Evolutionary conservation across 2,888 invertebrate species (phyloP).

Genomic region (Gryllus longicercus): DNA sequence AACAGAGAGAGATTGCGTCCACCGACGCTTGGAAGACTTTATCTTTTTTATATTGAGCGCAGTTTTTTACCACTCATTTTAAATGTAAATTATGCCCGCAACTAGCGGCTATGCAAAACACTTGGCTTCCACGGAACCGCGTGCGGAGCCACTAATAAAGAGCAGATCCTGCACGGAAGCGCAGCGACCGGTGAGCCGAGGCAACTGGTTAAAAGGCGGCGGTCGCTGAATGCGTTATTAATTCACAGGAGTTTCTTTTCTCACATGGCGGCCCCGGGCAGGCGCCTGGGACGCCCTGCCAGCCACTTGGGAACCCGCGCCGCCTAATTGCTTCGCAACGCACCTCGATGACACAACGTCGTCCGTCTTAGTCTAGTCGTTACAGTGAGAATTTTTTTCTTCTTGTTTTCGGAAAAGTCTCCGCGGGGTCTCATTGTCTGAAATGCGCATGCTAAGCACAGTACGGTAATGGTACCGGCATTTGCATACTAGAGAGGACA

Average conservation of each 20-base stretch:
- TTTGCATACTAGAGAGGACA: conserved; percentile 10
- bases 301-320: not conserved
- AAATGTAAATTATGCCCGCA: too few relatives aligned
- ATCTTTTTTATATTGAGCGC: too few relatives aligned
- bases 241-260: not conserved
- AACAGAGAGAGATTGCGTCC: too few relatives aligned
- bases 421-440: not conserved
- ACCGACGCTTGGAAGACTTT: too few relatives aligned
- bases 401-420: not conserved
- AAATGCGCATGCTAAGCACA: not conserved
- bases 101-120: too few relatives aligned
- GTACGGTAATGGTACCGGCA: not conserved
- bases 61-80: too few relatives aligned
- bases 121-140: too few relatives aligned
- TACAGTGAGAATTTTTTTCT: not conserved
- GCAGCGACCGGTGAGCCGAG: not conserved
- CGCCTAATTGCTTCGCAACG: conserved; percentile 4
- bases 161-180: too few relatives aligned
- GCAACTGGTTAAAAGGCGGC: not conserved
- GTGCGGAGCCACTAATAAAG: too few relatives aligned
- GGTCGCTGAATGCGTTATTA: not conserved
- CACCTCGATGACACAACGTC: not conserved
- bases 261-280: not conserved
- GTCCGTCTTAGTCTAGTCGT: not conserved
- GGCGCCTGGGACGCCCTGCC: not conserved